phyloP scores from a whole-genome alignment of 2,888 invertebrate species.

The Synanthedon formicaeformis region DNA sequence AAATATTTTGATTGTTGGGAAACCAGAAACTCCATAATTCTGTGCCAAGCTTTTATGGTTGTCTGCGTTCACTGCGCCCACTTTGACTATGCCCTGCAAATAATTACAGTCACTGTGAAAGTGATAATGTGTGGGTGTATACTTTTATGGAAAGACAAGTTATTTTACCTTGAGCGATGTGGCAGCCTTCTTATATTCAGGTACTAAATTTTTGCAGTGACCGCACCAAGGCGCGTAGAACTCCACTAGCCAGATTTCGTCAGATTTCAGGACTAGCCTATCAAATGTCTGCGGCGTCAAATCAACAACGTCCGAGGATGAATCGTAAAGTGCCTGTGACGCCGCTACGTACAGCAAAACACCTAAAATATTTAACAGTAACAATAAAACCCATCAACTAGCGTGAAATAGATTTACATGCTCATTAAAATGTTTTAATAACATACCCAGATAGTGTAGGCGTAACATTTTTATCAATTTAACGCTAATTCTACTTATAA shows the following conservation, averaged over 20 bases:
- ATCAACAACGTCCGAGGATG: constrained; percentile 83
- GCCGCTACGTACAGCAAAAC: constrained; percentile 43
- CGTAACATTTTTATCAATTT: constrained; percentile 40
- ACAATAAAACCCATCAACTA: constrained; percentile 11
- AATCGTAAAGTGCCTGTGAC: constrained; percentile 71
- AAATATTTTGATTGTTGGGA: constrained; percentile 97
- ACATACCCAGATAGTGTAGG: constrained; percentile 46
- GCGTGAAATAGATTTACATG: constrained; percentile 19
- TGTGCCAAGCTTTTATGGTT: constrained; percentile 84
- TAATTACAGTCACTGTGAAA: too few relatives aligned
- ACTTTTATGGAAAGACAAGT: background rate
- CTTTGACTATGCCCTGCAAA: constrained; percentile 87
- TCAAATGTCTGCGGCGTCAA: constrained; percentile 91
- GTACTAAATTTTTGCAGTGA: constrained; percentile 88
- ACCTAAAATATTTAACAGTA: constrained; percentile 37
- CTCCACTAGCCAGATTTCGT: constrained; percentile 95
- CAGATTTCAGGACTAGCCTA: constrained; percentile 81
- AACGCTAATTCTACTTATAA: constrained; percentile 20
- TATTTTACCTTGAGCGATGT: constrained; percentile 83
- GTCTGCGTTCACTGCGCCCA: constrained; percentile 95
- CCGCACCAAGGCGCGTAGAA: constrained; percentile 98
- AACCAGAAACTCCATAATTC: constrained; percentile 87
- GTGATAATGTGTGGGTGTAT: too few relatives aligned
- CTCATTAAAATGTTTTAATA: constrained; percentile 33
- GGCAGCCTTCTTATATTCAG: constrained; percentile 95